These are phyloP conservation scores for Agraylea sexmaculata DNA, from an alignment of 1,140 invertebrate genomes.

Conservation along the genomic window DNA sequence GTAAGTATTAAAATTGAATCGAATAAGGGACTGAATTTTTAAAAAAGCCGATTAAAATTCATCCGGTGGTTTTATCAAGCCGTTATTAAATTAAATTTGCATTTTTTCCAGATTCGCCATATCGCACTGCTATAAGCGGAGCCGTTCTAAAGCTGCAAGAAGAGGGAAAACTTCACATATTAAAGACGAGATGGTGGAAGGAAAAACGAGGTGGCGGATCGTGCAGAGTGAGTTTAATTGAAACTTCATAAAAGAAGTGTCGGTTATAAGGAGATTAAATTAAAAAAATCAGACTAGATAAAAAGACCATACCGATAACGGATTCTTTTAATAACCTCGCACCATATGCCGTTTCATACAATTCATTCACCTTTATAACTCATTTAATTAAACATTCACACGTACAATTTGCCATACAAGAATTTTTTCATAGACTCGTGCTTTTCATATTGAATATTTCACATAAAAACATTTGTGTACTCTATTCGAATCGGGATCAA, in stretches of 20 bases:
- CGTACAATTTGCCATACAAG: too few species aligned
- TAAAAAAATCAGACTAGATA: not conserved
- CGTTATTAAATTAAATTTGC: not conserved
- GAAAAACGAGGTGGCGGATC: slow-evolving; percentile 74
- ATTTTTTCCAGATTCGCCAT: slow-evolving; percentile 62
- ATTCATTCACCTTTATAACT: not conserved
- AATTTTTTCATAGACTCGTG: too few species aligned
- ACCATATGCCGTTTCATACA: not conserved
- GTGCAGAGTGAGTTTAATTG: slow-evolving; percentile 52
- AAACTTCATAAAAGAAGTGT: not conserved
- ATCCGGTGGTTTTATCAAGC: not conserved
- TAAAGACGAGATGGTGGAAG: slow-evolving; percentile 95
- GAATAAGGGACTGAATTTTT: not conserved
- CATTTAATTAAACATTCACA: not conserved
- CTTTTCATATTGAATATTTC: too few species aligned
- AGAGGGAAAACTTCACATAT: slow-evolving; percentile 77
- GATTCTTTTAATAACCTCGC: not conserved
- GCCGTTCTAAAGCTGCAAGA: slow-evolving; percentile 88
- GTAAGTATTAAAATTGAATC: slow-evolving; percentile 54
- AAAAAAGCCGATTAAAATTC: not conserved
- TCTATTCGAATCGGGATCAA: too few species aligned
- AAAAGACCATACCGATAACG: not conserved
- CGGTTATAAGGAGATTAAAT: not conserved
- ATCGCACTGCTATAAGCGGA: slow-evolving; percentile 73
- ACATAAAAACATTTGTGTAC: too few species aligned